A percentile compares a stretch with the other conserved stretches of the same genome.
These are phyloP conservation scores for Thamnophis elegans DNA, from an alignment of 2,797 vertebrate species.

Conservation along the genomic window DNA sequence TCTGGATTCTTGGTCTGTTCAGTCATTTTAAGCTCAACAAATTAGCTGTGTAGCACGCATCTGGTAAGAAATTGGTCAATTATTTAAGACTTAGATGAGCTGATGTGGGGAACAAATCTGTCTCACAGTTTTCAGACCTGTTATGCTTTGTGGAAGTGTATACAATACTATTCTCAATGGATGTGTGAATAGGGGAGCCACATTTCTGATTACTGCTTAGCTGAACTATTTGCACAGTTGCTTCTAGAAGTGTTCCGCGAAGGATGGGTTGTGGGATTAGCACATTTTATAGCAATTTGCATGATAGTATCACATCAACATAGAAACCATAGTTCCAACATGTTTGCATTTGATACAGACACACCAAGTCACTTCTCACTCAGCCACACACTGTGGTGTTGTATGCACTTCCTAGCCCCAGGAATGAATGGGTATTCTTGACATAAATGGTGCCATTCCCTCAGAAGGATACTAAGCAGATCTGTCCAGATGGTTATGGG, in stretches of 20 bases:
- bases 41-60: slow-evolving; percentile 24
- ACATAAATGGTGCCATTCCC: not conserved
- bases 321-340: not conserved
- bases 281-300: not conserved
- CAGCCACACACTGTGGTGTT: not conserved
- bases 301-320: not conserved
- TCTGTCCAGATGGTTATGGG: not conserved
- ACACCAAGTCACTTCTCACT: not conserved
- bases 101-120: slow-evolving; percentile 28
- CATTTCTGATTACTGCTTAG: not conserved
- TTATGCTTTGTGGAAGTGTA: not conserved
- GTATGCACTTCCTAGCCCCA: not conserved
- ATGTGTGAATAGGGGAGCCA: not conserved
- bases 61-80: slow-evolving; percentile 37
- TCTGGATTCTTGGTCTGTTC: slow-evolving; percentile 29
- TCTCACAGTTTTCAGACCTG: slow-evolving; percentile 18
- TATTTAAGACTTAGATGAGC: slow-evolving; percentile 38
- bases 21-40: slow-evolving; percentile 25
- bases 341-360: not conserved
- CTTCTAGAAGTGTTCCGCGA: not conserved
- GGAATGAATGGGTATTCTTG: not conserved
- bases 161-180: not conserved
- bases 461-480: not conserved
- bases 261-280: not conserved
- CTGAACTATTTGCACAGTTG: not conserved